Evolutionary conservation across 2,888 invertebrate species (phyloP).

Genomic region (Lepidocyrtinus sp.): DNA sequence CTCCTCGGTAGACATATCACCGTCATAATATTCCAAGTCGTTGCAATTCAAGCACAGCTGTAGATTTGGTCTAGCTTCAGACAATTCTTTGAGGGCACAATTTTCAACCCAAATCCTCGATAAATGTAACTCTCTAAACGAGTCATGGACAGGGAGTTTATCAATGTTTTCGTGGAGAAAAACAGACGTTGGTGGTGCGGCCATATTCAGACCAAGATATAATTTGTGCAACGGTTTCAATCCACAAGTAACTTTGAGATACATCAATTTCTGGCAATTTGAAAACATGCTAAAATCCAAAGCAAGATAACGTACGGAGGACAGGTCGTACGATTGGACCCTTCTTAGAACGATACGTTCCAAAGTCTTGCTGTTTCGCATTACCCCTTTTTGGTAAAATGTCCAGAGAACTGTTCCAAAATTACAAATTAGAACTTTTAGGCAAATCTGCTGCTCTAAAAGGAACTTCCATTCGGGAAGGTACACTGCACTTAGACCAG

Average conservation of each 20-base stretch:
- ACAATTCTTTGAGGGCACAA: slow-evolving; percentile 32
- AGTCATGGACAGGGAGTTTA: slow-evolving; percentile 5
- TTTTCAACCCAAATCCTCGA: slow-evolving; percentile 36
- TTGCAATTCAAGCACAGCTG: slow-evolving; percentile 41
- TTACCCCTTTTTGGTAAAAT: slow-evolving; percentile 41
- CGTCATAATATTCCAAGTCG: slow-evolving; percentile 59
- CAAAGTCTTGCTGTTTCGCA: slow-evolving; percentile 43
- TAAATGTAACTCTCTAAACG: slow-evolving; percentile 50
- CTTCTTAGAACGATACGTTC: slow-evolving; percentile 47
- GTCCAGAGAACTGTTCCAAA: slow-evolving; percentile 60
- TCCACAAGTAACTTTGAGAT: slow-evolving; percentile 55
- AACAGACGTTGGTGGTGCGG: slow-evolving; percentile 26
- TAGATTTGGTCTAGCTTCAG: slow-evolving; percentile 5
- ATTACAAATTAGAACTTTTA: slow-evolving; percentile 50
- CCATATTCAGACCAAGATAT: background rate
- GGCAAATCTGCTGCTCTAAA: slow-evolving; percentile 48
- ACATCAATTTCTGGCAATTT: slow-evolving; percentile 31
- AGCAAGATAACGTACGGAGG: background rate
- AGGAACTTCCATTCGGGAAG: slow-evolving; percentile 58
- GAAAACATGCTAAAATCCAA: slow-evolving; percentile 54
- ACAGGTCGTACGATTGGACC: slow-evolving; percentile 40
- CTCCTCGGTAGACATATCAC: background rate
- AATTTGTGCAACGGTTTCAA: background rate
- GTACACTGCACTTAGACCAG: slow-evolving; percentile 46
- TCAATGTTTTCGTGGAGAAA: slow-evolving; percentile 46